Conservation (phyloP, 2,888 invertebrate genomes). For the Myopa tessellatipennis region DNA sequence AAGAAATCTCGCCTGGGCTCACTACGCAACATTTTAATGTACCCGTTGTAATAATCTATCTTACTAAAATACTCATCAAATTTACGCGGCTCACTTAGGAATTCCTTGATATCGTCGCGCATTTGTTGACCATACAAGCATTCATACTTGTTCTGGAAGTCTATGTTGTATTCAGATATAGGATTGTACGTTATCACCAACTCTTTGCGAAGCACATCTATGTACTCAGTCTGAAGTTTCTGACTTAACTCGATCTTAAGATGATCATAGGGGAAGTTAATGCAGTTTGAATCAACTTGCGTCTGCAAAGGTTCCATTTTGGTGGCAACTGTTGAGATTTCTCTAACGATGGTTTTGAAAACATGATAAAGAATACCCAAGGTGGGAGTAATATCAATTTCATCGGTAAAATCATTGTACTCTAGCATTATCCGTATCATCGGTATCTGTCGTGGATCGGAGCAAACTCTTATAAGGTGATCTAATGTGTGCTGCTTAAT, state of each 20-base stretch:
- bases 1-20: constrained; percentile 78
- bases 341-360: constrained; percentile 73
- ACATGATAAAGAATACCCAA: constrained; percentile 71
- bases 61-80: constrained; percentile 74
- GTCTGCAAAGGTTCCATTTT: constrained; percentile 72
- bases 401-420: constrained; percentile 49
- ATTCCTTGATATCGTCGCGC: constrained; percentile 68
- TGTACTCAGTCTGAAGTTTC: constrained; percentile 71
- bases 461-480: constrained; percentile 72
- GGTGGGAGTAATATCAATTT: constrained; percentile 73
- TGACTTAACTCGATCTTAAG: constrained; percentile 73
- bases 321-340: constrained; percentile 71
- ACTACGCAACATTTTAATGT: constrained; percentile 73
- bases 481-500: constrained; percentile 77
- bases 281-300: constrained; percentile 67
- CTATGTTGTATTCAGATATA: constrained; percentile 71
- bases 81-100: constrained; percentile 70
- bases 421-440: constrained; percentile 72
- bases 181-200: constrained; percentile 72
- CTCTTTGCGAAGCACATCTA: constrained; percentile 70
- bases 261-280: constrained; percentile 68
- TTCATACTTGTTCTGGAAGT: constrained; percentile 71
- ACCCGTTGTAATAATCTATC: constrained; percentile 73
- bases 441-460: constrained; percentile 71
- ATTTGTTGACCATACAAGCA: constrained; percentile 70